Evolutionary conservation across 2,113 vertebrate species (phyloP), one percentile per base, ranked within the genome.

Genomic region (Istiophorus platypterus): DNA sequence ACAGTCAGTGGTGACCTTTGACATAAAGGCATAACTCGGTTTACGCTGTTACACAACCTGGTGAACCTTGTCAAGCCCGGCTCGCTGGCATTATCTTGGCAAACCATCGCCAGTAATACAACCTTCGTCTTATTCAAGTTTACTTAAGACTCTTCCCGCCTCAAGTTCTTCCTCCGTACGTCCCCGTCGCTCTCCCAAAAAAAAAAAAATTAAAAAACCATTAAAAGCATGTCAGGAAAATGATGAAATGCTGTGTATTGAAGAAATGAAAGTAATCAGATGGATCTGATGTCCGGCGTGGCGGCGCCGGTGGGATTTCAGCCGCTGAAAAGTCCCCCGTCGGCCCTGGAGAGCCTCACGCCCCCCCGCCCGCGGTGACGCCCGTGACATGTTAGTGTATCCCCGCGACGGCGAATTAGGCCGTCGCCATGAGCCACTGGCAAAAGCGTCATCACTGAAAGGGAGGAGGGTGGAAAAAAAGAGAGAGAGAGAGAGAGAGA

Each of bases 331-430:
- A 80, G 42, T 54, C 61, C 65, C 31, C 72, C 5, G 70, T 75
- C 39, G 59, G 81, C 72, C 68, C 88, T 91, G 90, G 76, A 80
- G 58, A 82, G 71, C 59, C 29, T 92, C 90, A 68, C 7, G 42
- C 17, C 54, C n/a, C 42, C 56, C 54, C n/a, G 47, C 56, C 70
- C 41, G 64, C 87, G 61, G 71, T 62, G 72, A 85, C 89, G 82
- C 62, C 52, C 39, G 72, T 87, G 89, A 85, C 79, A 80, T 89
- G 90, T 87, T 84, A 72, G 88, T 77, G 76, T 84, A 47, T 82
- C 85, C 80, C 80, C 71, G 59, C 58, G 92, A 89, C 89, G 80
- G 70, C 81, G 81, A 86, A 90, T 81, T 75, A 88, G 74, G 78
- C 84, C 72, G 82, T 86, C 76, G 84, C 72, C 47, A n/a, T 81